Percentiles rank a stretch among this genome's conserved stretches.
Conservation (phyloP, 2,797 vertebrate genomes). For the Microctenopoma steveboyesi region DNA sequence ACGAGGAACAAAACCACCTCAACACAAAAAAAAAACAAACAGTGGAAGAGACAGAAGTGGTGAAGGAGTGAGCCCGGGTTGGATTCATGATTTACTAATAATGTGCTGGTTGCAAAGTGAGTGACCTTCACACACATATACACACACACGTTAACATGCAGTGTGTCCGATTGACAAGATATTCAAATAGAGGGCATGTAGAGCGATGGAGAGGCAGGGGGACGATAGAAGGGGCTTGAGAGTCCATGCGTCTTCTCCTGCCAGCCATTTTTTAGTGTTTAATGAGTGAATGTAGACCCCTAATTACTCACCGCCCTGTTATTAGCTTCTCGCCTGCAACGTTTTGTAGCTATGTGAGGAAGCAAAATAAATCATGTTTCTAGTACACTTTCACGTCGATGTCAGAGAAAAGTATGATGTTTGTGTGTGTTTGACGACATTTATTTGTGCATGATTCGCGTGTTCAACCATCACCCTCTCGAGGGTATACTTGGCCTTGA, state of each 20-base stretch:
- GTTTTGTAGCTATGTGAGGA: neutral
- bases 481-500: constrained; percentile 39
- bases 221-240: neutral
- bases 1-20: neutral
- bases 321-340: constrained; percentile 36
- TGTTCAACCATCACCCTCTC: constrained; percentile 12
- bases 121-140: constrained; percentile 55
- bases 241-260: constrained; percentile 26
- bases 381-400: neutral
- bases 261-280: constrained; percentile 42
- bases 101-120: constrained; percentile 46
- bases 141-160: constrained; percentile 36
- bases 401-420: neutral
- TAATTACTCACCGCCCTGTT: constrained; percentile 59
- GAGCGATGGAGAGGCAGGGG: constrained; percentile 3
- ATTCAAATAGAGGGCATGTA: constrained; percentile 58
- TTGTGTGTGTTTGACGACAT: neutral
- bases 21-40: constrained; percentile 27
- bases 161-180: constrained; percentile 44
- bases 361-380: neutral
- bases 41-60: constrained; percentile 13
- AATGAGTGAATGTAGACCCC: constrained; percentile 48
- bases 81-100: constrained; percentile 61
- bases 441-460: neutral
- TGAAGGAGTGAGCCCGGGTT: constrained; percentile 15